These are phyloP conservation scores for Theodoxus fluviatilis DNA, from an alignment of 2,888 invertebrate genomes.

Conservation along the genomic window DNA sequence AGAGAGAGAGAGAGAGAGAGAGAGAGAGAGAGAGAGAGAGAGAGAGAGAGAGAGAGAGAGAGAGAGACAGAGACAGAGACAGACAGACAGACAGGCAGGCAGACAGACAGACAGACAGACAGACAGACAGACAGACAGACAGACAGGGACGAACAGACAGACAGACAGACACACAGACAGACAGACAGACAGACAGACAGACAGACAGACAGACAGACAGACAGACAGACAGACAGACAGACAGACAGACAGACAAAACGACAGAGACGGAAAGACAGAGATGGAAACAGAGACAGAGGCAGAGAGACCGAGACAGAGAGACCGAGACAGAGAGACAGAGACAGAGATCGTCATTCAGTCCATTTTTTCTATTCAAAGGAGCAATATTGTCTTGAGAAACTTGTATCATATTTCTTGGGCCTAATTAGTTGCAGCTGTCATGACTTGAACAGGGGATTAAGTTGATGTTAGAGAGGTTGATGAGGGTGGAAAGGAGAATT, in stretches of 20 bases:
- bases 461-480: too few species aligned
- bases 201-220: not conserved
- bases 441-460: too few species aligned
- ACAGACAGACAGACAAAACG: not conserved
- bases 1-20: slow-evolving; percentile 12
- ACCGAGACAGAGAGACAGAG: too few species aligned
- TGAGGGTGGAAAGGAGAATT: too few species aligned
- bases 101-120: not conserved
- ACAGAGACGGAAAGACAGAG: not conserved
- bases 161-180: not conserved
- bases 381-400: too few species aligned
- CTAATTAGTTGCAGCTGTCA: too few species aligned
- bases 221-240: not conserved
- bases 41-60: not conserved
- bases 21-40: slow-evolving; percentile 9
- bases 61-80: not conserved
- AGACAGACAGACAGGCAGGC: slow-evolving; percentile 5
- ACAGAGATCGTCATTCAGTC: too few species aligned
- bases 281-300: not conserved
- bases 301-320: too few species aligned
- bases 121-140: not conserved
- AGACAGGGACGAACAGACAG: not conserved
- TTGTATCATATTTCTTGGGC: too few species aligned
- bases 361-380: too few species aligned
- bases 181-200: not conserved